Evolutionary conservation across 2,113 vertebrate species (phyloP).

Genomic region (Poeciliopsis retropinna): DNA sequence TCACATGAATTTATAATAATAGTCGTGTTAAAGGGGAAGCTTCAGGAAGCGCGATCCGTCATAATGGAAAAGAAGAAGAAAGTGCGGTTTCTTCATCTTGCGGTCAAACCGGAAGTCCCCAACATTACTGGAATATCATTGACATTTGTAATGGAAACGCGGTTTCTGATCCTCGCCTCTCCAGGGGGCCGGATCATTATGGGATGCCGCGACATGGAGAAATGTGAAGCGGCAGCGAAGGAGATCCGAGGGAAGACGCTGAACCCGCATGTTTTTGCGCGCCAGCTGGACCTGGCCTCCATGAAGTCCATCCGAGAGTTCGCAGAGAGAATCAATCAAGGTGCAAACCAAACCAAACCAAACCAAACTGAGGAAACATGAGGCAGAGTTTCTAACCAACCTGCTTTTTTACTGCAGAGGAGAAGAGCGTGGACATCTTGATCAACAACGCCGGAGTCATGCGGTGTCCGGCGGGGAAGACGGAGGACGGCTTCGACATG

Average conservation of each 20-base stretch:
- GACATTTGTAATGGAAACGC: too few species aligned
- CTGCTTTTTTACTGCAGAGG: constrained; percentile 70
- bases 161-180: not conserved
- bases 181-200: constrained; percentile 86
- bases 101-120: too few species aligned
- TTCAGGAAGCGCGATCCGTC: too few species aligned
- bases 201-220: constrained; percentile 87
- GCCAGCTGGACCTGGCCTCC: constrained; percentile 83
- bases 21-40: too few species aligned
- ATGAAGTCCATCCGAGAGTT: constrained; percentile 84
- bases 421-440: constrained; percentile 82
- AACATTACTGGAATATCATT: too few species aligned
- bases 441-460: constrained; percentile 89
- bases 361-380: not conserved
- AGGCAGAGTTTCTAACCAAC: not conserved
- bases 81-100: too few species aligned
- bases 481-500: constrained; percentile 89
- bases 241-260: constrained; percentile 85
- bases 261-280: constrained; percentile 80
- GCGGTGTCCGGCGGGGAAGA: constrained; percentile 86
- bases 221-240: constrained; percentile 83
- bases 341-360: constrained; percentile 56
- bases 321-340: constrained; percentile 72
- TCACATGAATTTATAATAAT: too few species aligned
- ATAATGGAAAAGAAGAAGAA: too few species aligned